Evolutionary conservation across 23 tunicate species (phyloP).

Genomic region (Halocynthia aurantium): DNA sequence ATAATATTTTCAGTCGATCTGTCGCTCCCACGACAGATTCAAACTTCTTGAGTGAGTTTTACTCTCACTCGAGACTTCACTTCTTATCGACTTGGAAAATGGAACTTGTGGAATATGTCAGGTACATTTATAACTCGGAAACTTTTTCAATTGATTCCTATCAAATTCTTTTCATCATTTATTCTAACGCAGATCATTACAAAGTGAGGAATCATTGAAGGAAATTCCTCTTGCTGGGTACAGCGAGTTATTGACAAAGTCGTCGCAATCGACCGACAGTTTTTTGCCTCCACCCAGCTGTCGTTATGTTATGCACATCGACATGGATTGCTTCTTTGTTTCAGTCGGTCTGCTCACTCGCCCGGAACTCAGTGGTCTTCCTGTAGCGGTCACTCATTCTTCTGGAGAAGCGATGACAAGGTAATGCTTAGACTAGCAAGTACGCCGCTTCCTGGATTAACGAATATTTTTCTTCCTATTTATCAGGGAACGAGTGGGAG

Average conservation of each 20-base stretch:
- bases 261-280: not conserved
- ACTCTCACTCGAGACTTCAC: conserved; percentile 84
- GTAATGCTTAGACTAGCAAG: not conserved
- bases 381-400: conserved; percentile 90
- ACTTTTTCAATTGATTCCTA: not conserved
- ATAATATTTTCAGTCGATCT: conserved; percentile 2
- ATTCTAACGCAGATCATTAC: conserved; percentile 7
- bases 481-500: conserved; percentile 18
- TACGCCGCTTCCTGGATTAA: not conserved
- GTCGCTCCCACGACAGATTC: conserved; percentile 57
- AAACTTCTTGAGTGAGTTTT: conserved; percentile 66
- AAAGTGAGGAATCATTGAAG: conserved; percentile 10
- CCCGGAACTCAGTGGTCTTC: conserved; percentile 53
- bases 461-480: not conserved
- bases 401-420: conserved; percentile 16
- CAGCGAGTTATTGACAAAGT: not conserved
- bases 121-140: conserved; percentile 21
- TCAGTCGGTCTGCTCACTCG: conserved; percentile 67
- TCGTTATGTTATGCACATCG: conserved; percentile 61
- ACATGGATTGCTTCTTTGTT: conserved; percentile 96
- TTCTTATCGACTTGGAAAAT: conserved; percentile 83
- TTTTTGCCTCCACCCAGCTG: not conserved
- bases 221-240: conserved; percentile 16
- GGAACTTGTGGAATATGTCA: conserved; percentile 72
- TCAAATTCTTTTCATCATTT: not conserved